Percentiles rank a stretch among this genome's conserved stretches.
These are phyloP conservation scores for Phenganax stokvisi DNA, from an alignment of 92 coral and sea anemone species.

Conservation along the genomic window DNA sequence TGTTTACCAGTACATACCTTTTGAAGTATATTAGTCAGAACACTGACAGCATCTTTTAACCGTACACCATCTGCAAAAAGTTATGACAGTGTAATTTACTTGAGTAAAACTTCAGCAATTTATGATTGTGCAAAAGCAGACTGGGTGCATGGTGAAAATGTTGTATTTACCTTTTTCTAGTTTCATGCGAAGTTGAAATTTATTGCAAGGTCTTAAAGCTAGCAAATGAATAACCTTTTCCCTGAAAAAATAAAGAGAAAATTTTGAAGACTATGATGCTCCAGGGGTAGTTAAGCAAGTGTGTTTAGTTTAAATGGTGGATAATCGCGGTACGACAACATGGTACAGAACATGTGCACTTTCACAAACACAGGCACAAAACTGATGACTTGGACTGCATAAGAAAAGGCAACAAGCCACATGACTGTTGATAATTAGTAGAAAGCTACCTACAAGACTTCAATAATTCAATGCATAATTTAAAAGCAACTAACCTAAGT, in stretches of 20 bases:
- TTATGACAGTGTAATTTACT: neutral
- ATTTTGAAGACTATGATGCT: too few relatives aligned
- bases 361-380: too few relatives aligned
- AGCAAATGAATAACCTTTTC: slow-evolving; percentile 88
- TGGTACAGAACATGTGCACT: too few relatives aligned
- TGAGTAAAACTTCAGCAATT: neutral
- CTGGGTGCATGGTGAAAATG: neutral
- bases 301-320: slow-evolving; percentile 1
- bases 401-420: neutral
- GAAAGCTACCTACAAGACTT: neutral
- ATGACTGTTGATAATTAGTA: neutral
- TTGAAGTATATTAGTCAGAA: slow-evolving; percentile 71
- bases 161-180: slow-evolving; percentile 63
- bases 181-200: slow-evolving; percentile 67
- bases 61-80: slow-evolving; percentile 71
- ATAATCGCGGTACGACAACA: too few relatives aligned
- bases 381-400: neutral
- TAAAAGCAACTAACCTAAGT: slow-evolving; percentile 11
- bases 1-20: slow-evolving; percentile 52
- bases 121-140: neutral
- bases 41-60: slow-evolving; percentile 67
- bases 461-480: too few relatives aligned
- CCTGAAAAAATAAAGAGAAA: slow-evolving; percentile 43
- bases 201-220: slow-evolving; percentile 87
- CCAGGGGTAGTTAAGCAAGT: neutral